phyloP scores from a whole-genome alignment of 2,797 vertebrate species.

The Zalophus californianus region DNA sequence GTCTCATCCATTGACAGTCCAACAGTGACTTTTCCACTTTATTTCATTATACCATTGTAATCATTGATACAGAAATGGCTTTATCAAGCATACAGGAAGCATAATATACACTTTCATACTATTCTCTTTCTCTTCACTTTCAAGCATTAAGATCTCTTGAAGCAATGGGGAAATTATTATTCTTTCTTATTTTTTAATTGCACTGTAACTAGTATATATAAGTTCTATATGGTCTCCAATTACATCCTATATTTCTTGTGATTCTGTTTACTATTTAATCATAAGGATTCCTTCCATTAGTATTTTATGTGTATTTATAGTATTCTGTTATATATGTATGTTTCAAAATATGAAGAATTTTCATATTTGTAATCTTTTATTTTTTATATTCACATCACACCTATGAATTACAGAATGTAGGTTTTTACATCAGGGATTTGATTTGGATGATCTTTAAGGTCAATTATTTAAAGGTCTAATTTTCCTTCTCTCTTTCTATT shows the following conservation, averaged over 20 bases:
- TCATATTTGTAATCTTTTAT: neutral
- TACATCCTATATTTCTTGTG: neutral
- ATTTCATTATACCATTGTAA: slow-evolving; percentile 53
- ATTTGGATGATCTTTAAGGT: neutral
- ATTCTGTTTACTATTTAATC: neutral
- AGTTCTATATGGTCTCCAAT: neutral
- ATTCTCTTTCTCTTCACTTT: slow-evolving; percentile 3
- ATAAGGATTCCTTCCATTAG: neutral
- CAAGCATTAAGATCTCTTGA: neutral
- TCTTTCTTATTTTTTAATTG: neutral
- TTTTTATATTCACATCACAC: neutral
- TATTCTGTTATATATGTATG: neutral
- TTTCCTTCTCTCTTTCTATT: neutral
- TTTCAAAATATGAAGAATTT: neutral
- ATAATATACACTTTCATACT: slow-evolving; percentile 1
- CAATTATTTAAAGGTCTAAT: neutral
- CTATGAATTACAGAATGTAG: neutral
- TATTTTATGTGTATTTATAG: neutral
- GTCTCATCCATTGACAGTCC: slow-evolving; percentile 35
- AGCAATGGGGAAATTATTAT: neutral
- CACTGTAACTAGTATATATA: neutral
- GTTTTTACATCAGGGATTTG: neutral
- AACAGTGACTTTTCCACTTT: slow-evolving; percentile 45
- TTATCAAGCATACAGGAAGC: neutral
- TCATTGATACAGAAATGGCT: slow-evolving; percentile 53